These are phyloP conservation scores for Gadopsis marmoratus DNA, from an alignment of 2,797 vertebrate species.

Conservation along the genomic window DNA sequence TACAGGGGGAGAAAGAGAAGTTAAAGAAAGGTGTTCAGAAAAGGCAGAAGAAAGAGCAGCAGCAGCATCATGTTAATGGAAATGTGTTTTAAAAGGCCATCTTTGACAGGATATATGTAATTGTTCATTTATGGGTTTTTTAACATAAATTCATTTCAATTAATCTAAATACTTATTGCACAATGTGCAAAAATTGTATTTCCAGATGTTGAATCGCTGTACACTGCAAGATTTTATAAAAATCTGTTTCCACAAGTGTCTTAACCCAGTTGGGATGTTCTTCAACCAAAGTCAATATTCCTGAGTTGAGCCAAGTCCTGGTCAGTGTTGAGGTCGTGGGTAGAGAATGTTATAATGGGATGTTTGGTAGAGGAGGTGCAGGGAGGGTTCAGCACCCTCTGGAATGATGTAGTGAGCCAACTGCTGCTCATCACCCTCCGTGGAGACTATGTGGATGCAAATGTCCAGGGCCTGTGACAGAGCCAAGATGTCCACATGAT, in stretches of 20 bases:
- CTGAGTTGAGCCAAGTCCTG: conserved; percentile 45
- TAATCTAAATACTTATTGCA: conserved; percentile 27
- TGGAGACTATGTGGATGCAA: conserved; percentile 83
- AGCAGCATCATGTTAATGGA: conserved; percentile 37
- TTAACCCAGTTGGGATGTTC: conserved; percentile 26
- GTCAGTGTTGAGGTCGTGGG: conserved; percentile 57
- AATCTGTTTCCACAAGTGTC: conserved; percentile 40
- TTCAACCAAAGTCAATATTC: conserved; percentile 48
- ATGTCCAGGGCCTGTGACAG: conserved; percentile 85
- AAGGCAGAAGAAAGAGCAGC: conserved; percentile 46
- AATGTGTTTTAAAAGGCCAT: conserved; percentile 23
- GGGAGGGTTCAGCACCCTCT: conserved; percentile 77
- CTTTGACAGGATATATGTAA: conserved; percentile 8
- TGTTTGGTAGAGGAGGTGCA: conserved; percentile 87
- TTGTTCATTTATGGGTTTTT: too few relatives aligned
- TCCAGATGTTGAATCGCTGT: conserved; percentile 27
- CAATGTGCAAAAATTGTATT: conserved; percentile 44
- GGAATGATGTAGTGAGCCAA: conserved; percentile 86
- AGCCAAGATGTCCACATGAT: conserved; percentile 88
- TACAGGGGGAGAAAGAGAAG: conserved; percentile 66
- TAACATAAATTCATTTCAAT: conserved; percentile 35
- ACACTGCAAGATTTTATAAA: conserved; percentile 65
- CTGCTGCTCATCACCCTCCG: conserved; percentile 78
- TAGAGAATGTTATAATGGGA: conserved; percentile 87
- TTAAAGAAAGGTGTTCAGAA: conserved; percentile 35